Percentiles rank a stretch among this genome's conserved stretches.
phyloP scores from a whole-genome alignment of 2,888 invertebrate species.

The Acanthosepion esculentum region DNA sequence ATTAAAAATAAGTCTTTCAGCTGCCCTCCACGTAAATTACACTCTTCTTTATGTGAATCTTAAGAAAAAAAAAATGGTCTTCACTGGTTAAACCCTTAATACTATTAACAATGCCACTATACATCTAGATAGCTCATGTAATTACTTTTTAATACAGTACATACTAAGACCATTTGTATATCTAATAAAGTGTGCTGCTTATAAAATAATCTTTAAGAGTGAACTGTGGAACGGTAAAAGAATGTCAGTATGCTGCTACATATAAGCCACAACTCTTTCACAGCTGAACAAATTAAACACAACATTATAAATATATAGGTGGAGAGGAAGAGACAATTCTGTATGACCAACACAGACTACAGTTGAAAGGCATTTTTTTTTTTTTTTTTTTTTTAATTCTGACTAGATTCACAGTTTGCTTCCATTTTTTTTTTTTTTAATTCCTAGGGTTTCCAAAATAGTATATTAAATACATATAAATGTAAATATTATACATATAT shows the following conservation, averaged over 20 bases:
- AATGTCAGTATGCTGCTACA: not conserved
- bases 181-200: not conserved
- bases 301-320: not conserved
- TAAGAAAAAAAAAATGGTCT: too few relatives aligned
- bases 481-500: not conserved
- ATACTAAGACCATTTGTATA: not conserved
- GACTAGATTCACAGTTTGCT: not conserved
- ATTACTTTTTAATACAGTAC: too few relatives aligned
- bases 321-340: not conserved
- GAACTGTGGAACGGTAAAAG: not conserved
- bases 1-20: too few relatives aligned
- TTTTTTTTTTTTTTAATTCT: not conserved
- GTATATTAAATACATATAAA: not conserved
- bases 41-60: too few relatives aligned
- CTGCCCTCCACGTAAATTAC: too few relatives aligned
- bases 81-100: too few relatives aligned
- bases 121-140: too few relatives aligned
- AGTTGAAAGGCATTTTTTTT: not conserved
- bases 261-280: conserved; percentile 41
- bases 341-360: not conserved
- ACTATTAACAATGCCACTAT: too few relatives aligned
- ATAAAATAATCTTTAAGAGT: not conserved
- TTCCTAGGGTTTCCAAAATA: not conserved
- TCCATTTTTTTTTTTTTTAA: not conserved
- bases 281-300: conserved; percentile 43